Conservation (phyloP, 1,140 invertebrate genomes). For the Manduca sexta region DNA sequence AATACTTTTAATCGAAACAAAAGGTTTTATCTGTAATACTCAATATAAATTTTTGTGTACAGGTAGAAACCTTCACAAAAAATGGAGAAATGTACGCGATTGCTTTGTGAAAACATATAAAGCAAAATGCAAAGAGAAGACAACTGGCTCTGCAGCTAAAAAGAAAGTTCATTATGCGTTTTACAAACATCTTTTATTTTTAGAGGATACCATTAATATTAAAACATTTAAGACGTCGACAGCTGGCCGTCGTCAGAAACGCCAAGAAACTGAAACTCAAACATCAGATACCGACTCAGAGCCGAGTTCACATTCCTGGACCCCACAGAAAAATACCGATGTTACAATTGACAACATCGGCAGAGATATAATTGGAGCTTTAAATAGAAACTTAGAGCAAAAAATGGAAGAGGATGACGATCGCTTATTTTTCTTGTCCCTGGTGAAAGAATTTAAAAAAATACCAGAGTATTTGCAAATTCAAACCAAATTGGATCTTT, state of each 20-base stretch:
- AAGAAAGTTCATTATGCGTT: background rate
- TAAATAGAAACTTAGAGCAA: conserved; percentile 10
- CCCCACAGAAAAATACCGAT: conserved; percentile 5
- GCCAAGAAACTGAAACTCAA: too few species aligned
- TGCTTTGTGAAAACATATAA: background rate
- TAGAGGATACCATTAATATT: conserved; percentile 4
- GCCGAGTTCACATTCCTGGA: background rate
- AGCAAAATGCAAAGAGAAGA: background rate
- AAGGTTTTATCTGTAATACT: background rate
- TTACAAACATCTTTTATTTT: conserved; percentile 4
- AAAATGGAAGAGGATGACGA: conserved; percentile 12
- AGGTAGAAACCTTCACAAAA: background rate
- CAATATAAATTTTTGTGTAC: background rate
- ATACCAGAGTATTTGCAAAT: conserved; percentile 13
- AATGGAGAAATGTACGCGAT: background rate
- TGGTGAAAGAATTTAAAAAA: conserved; percentile 14
- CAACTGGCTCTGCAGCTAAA: background rate
- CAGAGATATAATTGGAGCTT: conserved; percentile 5
- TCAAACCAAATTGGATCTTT: conserved; percentile 12
- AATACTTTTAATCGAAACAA: background rate
- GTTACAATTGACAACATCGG: conserved; percentile 5
- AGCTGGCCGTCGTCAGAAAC: background rate
- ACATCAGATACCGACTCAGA: background rate
- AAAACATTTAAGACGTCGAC: background rate
- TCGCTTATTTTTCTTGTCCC: conserved; percentile 15